These are phyloP conservation scores for Alligator sinensis DNA, from an alignment of 2,113 vertebrate genomes.

Conservation along the genomic window DNA sequence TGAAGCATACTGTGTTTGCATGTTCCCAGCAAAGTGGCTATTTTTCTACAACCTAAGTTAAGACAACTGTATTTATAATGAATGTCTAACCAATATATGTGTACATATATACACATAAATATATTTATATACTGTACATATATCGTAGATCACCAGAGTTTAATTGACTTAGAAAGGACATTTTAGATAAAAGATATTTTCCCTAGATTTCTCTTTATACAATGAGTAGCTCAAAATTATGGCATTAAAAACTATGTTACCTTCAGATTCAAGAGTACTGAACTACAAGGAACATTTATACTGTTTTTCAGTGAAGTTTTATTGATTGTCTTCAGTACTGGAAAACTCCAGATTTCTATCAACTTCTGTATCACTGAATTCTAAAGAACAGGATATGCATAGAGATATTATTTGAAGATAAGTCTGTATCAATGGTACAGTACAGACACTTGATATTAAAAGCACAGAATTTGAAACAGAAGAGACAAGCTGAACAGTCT, in stretches of 20 bases:
- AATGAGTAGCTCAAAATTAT: slow-evolving; percentile 46
- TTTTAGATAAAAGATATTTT: slow-evolving; percentile 46
- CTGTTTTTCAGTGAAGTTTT: background rate
- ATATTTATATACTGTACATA: slow-evolving; percentile 81
- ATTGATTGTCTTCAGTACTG: background rate
- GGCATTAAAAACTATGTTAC: slow-evolving; percentile 27
- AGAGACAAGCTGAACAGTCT: slow-evolving; percentile 50
- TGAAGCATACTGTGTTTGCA: slow-evolving; percentile 73
- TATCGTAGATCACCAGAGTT: slow-evolving; percentile 44
- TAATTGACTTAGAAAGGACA: slow-evolving; percentile 53
- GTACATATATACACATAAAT: slow-evolving; percentile 75
- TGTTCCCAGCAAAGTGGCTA: slow-evolving; percentile 77
- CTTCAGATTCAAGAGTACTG: slow-evolving; percentile 5
- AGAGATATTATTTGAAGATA: background rate
- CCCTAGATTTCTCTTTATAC: slow-evolving; percentile 67
- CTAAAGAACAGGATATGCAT: slow-evolving; percentile 3
- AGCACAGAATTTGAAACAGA: slow-evolving; percentile 61
- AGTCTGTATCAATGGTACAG: slow-evolving; percentile 23
- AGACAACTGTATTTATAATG: slow-evolving; percentile 78
- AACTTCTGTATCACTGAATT: background rate
- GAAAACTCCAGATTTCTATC: slow-evolving; percentile 14
- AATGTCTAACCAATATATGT: slow-evolving; percentile 71
- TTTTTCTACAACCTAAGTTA: slow-evolving; percentile 82
- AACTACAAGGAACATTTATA: slow-evolving; percentile 41
- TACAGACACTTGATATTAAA: slow-evolving; percentile 20